Base-by-base conservation (phyloP, 2,888 invertebrate genomes). In the Thymelicus acteon region DNA sequence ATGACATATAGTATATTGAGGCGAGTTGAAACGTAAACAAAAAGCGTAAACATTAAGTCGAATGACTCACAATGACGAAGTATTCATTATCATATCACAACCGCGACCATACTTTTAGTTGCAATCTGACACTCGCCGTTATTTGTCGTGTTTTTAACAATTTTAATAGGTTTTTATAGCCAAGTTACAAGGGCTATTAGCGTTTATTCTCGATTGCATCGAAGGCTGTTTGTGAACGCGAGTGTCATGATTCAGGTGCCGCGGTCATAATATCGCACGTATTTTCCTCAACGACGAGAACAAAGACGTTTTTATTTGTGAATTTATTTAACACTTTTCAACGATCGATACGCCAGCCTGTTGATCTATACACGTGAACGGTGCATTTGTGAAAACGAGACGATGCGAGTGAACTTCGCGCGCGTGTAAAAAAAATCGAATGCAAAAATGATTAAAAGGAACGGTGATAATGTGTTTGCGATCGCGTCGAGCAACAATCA, bases 381-480 rank as follows among this genome's bases (percentile, higher is more conserved):
- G 77, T 86, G 86, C 87, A 88, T 89, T 90, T 86, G 85, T 86
- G 85, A 85, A 85, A 85, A 87, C 83, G 83, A 82, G 82, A 90
- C 81, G 85, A 92, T 91, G 91, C 84, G 83, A 87, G 84, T 79
- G 85, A 82, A 81, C 84, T 85, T 86, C 87, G 87, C 88, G 88
- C 85, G 88, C 84, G 86, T 87, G 81, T 85, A 85, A 85, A 91
- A 87, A 87, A 91, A 89, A 90, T 86, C 81, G 84, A 89, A 91
- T 90, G 87, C 87, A 91, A 93, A 92, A 93, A 93, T 93, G 93
- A 93, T 93, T 89, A 93, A 92, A 93, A 91, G 91, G 85, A 93
- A 93, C 86, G 84, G 91, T 88, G 93, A 92, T 92, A 93, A 93
- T 93, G 92, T 91, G 85, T 93, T 92, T 90, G 92, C 92, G 89